phyloP scores from a whole-genome alignment of 2,113 vertebrate species.

The Ammodytes marinus region DNA sequence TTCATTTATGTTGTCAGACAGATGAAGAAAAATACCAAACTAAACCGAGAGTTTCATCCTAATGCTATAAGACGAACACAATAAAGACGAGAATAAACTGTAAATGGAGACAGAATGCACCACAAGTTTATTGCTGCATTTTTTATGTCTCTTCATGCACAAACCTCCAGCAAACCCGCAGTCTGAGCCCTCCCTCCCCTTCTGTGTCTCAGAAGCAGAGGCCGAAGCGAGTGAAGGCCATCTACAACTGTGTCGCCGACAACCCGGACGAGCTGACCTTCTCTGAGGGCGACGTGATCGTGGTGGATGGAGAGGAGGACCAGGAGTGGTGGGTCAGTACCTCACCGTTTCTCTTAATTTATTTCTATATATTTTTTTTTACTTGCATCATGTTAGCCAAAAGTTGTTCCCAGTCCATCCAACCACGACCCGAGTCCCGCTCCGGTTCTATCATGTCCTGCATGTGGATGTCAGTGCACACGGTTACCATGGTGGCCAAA shows the following conservation, averaged over 20 bases:
- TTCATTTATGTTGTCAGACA: neutral
- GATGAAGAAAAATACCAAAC: neutral
- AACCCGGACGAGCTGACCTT: slow-evolving; percentile 98
- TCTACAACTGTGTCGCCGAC: slow-evolving; percentile 97
- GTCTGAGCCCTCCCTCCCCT: neutral
- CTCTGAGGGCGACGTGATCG: slow-evolving; percentile 96
- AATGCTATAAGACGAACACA: neutral
- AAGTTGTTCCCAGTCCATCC: slow-evolving; percentile 7
- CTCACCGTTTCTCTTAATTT: neutral
- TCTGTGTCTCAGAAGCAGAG: slow-evolving; percentile 88
- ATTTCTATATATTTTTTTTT: too few species aligned
- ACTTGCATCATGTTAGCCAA: neutral
- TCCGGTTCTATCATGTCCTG: slow-evolving; percentile 14
- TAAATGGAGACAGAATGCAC: neutral
- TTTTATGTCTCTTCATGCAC: neutral
- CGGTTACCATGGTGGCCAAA: slow-evolving; percentile 57
- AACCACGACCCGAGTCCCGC: neutral
- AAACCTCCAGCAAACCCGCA: neutral
- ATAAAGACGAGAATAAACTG: neutral
- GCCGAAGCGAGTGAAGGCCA: slow-evolving; percentile 96
- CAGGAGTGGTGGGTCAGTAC: slow-evolving; percentile 99
- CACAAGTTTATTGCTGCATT: neutral
- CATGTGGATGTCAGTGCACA: slow-evolving; percentile 30
- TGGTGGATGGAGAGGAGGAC: slow-evolving; percentile 98
- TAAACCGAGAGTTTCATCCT: neutral